Evolutionary conservation across 2,888 invertebrate species (phyloP), one percentile per base, ranked within the genome.

Genomic region (Byasa hedistus): DNA sequence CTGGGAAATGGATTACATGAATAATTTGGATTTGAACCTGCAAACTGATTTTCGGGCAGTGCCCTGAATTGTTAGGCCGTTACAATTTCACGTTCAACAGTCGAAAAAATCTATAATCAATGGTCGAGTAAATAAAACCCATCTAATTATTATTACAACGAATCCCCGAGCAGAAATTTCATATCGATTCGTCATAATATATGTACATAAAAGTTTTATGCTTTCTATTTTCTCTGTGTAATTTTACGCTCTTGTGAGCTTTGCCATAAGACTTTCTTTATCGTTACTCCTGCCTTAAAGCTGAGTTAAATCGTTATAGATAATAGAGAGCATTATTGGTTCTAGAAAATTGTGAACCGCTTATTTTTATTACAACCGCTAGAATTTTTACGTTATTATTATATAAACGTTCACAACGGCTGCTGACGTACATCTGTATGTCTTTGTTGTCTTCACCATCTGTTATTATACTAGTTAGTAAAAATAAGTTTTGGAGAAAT

Each of bases 191-290:
- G 48, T 63, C 32, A 23, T 48, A 51, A 52, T 52, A 61, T 21
- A 24, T 39, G 58, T 39, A 52, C 10, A 54, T 64, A 64, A 64
- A 64, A 64, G n/a, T 24, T 63, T 64, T 64, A 64, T 54, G n/a
- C 21, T 19, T 48, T 39, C 52, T 39, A 54, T 54, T 58, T 64
- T 64, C 64, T 58, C 52, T 58, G 39, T 54, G 64, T 58, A 64
- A 64, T 64, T 64, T 64, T 64, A 58, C 64, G 58, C 54, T 54
- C 23, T 58, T 58, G 52, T 58, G 64, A 64, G 36, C 23, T 58
- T 51, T 52, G 51, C 57, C 57, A 51, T 58, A 21, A 61, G 61
- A 54, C n/a, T 54, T 32, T 51, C 32, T 51, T 54, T 61, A 61
- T 54, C 51, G 51, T 52, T 52, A 48, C 52, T 52, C n/a, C 21